These are phyloP conservation scores for Acleris holmiana DNA, from an alignment of 2,888 invertebrate species.

Conservation along the genomic window DNA sequence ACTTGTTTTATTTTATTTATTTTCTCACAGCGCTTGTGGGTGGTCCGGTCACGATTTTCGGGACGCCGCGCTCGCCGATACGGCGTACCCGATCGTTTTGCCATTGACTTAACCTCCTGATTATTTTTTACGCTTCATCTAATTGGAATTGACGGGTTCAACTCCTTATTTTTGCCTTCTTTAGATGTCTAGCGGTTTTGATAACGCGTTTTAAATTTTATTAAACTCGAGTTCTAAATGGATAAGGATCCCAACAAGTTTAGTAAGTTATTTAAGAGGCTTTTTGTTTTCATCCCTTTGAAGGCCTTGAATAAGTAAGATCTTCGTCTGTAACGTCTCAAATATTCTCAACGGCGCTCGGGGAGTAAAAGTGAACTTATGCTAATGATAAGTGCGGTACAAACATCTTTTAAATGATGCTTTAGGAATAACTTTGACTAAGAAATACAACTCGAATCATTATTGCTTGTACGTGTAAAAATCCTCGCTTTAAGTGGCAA, in stretches of 20 bases:
- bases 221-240: not conserved
- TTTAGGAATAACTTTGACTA: not conserved
- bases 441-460: not conserved
- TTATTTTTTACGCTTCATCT: conserved; percentile 16
- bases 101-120: conserved; percentile 57
- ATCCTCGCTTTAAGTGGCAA: no score
- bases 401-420: not conserved
- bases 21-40: conserved; percentile 78
- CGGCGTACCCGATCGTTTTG: conserved; percentile 71
- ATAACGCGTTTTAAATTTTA: not conserved
- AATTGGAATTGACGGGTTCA: conserved; percentile 14
- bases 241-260: not conserved
- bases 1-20: conserved; percentile 83
- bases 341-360: conserved; percentile 8
- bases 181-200: not conserved
- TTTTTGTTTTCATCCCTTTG: conserved; percentile 10
- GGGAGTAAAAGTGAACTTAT: conserved; percentile 16
- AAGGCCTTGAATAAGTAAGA: conserved; percentile 21
- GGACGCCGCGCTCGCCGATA: conserved; percentile 73
- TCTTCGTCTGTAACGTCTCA: conserved; percentile 24
- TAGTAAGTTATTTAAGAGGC: conserved; percentile 5
- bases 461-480: not conserved
- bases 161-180: not conserved
- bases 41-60: conserved; percentile 82
- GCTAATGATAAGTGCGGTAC: not conserved